Evolutionary conservation across 2,113 vertebrate genomes (phyloP).

Genomic region (Chaetops frenatus): DNA sequence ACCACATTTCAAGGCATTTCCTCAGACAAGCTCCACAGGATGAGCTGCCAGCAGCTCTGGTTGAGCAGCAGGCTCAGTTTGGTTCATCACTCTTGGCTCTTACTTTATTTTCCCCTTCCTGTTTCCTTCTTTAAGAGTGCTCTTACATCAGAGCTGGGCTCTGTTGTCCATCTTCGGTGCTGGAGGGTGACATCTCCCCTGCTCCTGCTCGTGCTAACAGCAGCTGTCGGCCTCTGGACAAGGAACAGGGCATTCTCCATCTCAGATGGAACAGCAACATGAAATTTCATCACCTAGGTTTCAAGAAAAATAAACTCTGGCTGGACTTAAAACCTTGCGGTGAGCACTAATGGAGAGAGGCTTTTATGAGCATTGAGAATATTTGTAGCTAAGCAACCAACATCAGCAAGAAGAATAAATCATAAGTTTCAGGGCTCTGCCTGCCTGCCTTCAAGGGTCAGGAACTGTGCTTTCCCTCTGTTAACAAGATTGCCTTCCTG

Average conservation of each 20-base stretch:
- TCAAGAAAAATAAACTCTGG: conserved; percentile 47
- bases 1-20: fast-evolving
- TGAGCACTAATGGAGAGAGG: not conserved
- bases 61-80: not conserved
- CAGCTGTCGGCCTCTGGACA: not conserved
- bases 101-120: not conserved
- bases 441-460: conserved; percentile 43
- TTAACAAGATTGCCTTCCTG: conserved; percentile 46
- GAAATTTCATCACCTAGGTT: conserved; percentile 44
- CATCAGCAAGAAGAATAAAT: conserved; percentile 50
- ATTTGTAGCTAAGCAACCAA: conserved; percentile 52
- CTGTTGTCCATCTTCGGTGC: not conserved
- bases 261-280: not conserved
- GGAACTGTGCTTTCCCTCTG: conserved; percentile 37
- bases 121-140: not conserved
- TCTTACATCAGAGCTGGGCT: not conserved
- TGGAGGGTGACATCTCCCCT: not conserved
- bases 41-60: not conserved
- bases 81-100: not conserved
- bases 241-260: not conserved
- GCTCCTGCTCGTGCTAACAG: not conserved
- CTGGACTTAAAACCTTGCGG: not conserved
- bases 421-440: conserved; percentile 47
- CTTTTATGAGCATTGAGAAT: conserved; percentile 35
- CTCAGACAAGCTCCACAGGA: fast-evolving